Base-by-base conservation (phyloP, 2,113 vertebrate genomes). In the Conger conger region DNA sequence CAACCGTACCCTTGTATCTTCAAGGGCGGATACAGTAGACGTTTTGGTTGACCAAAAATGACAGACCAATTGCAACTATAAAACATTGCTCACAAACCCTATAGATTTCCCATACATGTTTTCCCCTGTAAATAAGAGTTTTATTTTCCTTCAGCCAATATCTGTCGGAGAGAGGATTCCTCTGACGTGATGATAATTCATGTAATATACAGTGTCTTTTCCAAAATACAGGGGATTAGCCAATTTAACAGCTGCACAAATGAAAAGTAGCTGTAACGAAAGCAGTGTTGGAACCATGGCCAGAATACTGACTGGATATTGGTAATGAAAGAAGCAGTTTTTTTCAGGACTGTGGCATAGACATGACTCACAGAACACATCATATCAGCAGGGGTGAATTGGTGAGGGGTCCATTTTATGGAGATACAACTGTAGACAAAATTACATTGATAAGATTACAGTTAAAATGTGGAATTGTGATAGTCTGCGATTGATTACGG, bases 111-210 rank as follows among this genome's bases (percentile, higher is more conserved):
- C 53, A 23, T 9, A 20, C 16, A 13, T 23, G 30, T 35, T 54
- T 35, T 54, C n/a, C 20, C n/a, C 20, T 68, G 4, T n/a, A 68
- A 68, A 68, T n/a, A 68, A 68, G 45, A 53, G 73, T 54, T 76
- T 80, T 87, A 33, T 37, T 83, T 80, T 79, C 50, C 57, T 42
- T 8, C 3, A 35, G 4, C 84, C 7, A 80, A 27, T 80, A 54
- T 35, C 37, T 78, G 79, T 57, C 82, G 63, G 83, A 40, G 63
- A 42, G 16, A 54, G 78, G 37, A 6, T 37, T 85, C 82, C 82
- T 84, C 50, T 85, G 35, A 85, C 83, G 54, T 82, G 81, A 45
- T 82, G 33, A 53, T 83, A 80, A 68, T 80, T 45, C 53, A 17
- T 37, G 27, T 79, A 17, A 4, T 81, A 86, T 80, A 50, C 40